Evolutionary conservation across 2,888 invertebrate species (phyloP).

Genomic region (Pterostichus madidus): DNA sequence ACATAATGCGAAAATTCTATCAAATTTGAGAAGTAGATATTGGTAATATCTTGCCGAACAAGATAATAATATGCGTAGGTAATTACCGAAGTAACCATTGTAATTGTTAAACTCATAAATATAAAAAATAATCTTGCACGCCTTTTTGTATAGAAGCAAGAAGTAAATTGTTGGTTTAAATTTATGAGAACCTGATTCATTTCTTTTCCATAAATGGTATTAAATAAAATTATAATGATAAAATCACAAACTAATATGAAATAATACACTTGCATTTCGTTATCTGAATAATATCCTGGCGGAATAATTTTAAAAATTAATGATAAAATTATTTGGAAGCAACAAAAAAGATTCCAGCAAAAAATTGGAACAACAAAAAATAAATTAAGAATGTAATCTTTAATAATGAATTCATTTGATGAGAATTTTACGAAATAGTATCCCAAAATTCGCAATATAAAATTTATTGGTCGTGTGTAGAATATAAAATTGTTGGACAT

Average conservation of each 20-base stretch:
- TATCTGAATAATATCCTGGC: not conserved
- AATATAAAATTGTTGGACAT: not conserved
- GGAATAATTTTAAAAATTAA: not conserved
- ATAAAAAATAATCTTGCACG: not conserved
- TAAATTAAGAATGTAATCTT: slow-evolving; percentile 2
- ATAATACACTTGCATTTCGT: not conserved
- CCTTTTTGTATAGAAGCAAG: not conserved
- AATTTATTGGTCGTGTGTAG: not conserved
- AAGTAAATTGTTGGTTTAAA: slow-evolving; percentile 4
- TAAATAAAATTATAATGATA: not conserved
- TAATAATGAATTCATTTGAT: not conserved
- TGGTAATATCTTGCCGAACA: not conserved
- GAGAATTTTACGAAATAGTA: not conserved
- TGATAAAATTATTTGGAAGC: not conserved
- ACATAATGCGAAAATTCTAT: not conserved
- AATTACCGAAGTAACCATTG: not conserved
- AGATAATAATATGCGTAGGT: not conserved
- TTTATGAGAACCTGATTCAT: not conserved
- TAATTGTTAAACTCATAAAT: not conserved
- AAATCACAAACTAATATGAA: not conserved
- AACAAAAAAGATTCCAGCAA: not conserved
- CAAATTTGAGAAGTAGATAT: not conserved
- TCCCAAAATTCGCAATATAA: not conserved
- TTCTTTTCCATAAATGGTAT: not conserved
- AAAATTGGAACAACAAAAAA: not conserved